Evolutionary conservation across 1,140 invertebrate genomes (phyloP), one percentile per base, ranked within the genome.

Genomic region (Euura saliciscinereae): DNA sequence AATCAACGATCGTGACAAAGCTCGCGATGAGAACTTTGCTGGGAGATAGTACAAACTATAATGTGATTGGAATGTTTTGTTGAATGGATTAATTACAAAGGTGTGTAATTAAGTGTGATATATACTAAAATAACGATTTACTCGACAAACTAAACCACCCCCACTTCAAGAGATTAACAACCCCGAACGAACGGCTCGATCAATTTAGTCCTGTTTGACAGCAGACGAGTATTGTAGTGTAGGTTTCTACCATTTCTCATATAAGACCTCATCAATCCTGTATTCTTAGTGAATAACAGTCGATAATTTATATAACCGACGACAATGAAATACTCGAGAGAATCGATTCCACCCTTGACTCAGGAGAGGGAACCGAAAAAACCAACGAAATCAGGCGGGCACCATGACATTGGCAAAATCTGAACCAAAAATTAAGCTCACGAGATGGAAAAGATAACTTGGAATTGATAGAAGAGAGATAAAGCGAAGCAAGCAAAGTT

Each of bases 21-120:
- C 28, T 28, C 28, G 28, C 28, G 28, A 28, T 28, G 28, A 28
- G 28, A 28, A 28, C 28, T 28, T 28, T 1, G 28, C 28, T 28
- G 28, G 28, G 28, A 28, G 28, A 28, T 28, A 28, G 28, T 28
- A 28, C 0, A 28, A 28, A 28, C 28, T 28, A 28, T 28, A 28
- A n/a, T 59, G 51, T n/a, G 51, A 59, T 59, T 59, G 51, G 51
- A 59, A 59, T 59, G 3, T 59, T 59, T 59, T 59, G 51, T 59
- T 59, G 13, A 59, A 59, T 6, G 51, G 51, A 59, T 59, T 59
- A 8, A 59, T 59, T 59, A 59, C 3, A n/a, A 59, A 4, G 51
- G 8, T 59, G 28, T 28, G 51, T n/a, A 59, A 59, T 59, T 59
- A 59, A 59, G 51, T 59, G 10, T n/a, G 51, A 59, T 8, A 59